These are phyloP conservation scores for Ostrea denselamellosa DNA, from an alignment of 1,140 invertebrate genomes.

Conservation along the genomic window DNA sequence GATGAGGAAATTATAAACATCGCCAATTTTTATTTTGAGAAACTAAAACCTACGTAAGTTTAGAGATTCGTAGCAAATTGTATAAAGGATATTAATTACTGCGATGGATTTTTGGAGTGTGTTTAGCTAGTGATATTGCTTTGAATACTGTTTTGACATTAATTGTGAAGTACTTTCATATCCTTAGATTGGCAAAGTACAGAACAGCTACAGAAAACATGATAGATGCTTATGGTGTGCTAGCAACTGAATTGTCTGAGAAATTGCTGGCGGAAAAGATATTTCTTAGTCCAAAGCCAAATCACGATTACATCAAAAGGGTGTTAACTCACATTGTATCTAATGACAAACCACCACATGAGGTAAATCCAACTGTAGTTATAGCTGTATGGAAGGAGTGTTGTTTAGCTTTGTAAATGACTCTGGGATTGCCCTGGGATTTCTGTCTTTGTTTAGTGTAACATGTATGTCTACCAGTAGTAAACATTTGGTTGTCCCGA, in stretches of 20 bases:
- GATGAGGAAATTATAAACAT: slow-evolving; percentile 50
- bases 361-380: slow-evolving; percentile 22
- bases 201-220: slow-evolving; percentile 45
- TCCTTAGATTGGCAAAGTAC: slow-evolving; percentile 36
- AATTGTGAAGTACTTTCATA: background rate
- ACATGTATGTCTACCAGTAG: no score
- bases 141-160: background rate
- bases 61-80: no score
- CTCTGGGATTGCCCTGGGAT: no score
- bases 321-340: slow-evolving; percentile 50
- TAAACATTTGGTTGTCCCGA: no score
- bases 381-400: no score
- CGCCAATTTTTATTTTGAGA: slow-evolving; percentile 49
- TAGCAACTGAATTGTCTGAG: slow-evolving; percentile 47
- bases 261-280: slow-evolving; percentile 45
- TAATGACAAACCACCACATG: slow-evolving; percentile 49
- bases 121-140: background rate
- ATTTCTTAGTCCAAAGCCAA: slow-evolving; percentile 45
- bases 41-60: slow-evolving; percentile 48
- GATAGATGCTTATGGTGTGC: slow-evolving; percentile 50
- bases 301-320: slow-evolving; percentile 44
- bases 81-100: no score
- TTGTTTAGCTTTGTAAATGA: no score
- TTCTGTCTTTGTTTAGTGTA: no score
- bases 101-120: no score